A percentile compares a stretch with the other conserved stretches of the same genome.
Conservation (phyloP, 92 coral and sea anemone genomes). For the Epizoanthus illoricatus region DNA sequence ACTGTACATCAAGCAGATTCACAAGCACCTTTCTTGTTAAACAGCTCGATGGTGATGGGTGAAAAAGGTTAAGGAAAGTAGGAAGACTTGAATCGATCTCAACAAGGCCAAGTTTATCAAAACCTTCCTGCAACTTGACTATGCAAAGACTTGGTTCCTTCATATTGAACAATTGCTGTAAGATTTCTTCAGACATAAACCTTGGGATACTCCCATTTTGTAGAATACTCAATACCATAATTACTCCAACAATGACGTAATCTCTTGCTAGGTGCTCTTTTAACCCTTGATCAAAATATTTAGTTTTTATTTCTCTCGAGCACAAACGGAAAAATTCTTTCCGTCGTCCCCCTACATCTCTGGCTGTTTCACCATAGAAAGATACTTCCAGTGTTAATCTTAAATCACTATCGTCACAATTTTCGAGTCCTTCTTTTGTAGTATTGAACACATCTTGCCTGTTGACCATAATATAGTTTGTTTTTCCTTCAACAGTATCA, state of each 20-base stretch:
- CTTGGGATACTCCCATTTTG: slow-evolving; percentile 18
- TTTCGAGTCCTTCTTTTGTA: slow-evolving; percentile 35
- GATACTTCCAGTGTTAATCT: slow-evolving; percentile 43
- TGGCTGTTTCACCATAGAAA: slow-evolving; percentile 37
- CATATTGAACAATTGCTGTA: slow-evolving; percentile 23
- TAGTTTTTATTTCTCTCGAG: slow-evolving; percentile 23
- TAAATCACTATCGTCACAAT: slow-evolving; percentile 20
- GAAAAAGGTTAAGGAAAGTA: slow-evolving; percentile 15
- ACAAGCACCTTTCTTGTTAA: slow-evolving; percentile 13
- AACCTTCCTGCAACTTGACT: slow-evolving; percentile 24
- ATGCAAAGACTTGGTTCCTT: slow-evolving; percentile 19
- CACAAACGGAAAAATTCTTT: slow-evolving; percentile 17
- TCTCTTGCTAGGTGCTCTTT: slow-evolving; percentile 2
- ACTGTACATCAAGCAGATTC: background rate
- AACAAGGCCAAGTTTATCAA: slow-evolving; percentile 26
- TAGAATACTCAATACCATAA: background rate
- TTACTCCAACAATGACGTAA: background rate
- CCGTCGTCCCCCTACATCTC: slow-evolving; percentile 36
- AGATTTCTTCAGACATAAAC: slow-evolving; percentile 28
- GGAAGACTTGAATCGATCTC: slow-evolving; percentile 10
- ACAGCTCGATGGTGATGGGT: background rate
- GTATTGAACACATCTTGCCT: slow-evolving; percentile 30
- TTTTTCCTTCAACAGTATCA: slow-evolving; percentile 33
- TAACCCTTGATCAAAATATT: slow-evolving; percentile 11
- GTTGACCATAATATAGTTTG: slow-evolving; percentile 36